Evolutionary conservation across 2,113 vertebrate species (phyloP).

Genomic region (Sorex fumeus): DNA sequence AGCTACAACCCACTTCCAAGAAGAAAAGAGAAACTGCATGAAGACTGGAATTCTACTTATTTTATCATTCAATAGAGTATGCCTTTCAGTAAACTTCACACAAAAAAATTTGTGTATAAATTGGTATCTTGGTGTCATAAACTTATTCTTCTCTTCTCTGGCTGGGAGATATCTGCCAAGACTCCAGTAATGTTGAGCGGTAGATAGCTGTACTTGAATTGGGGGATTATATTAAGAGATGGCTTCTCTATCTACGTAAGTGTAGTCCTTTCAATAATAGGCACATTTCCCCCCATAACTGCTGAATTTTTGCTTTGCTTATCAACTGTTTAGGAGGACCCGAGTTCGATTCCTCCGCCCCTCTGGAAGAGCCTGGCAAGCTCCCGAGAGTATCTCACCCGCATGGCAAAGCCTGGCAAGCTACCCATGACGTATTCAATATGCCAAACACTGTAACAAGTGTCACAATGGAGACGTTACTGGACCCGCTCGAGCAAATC

Average conservation of each 20-base stretch:
- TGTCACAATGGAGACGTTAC: no score
- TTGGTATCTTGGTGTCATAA: background rate
- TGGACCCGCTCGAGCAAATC: no score
- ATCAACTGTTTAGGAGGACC: background rate
- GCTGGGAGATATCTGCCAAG: background rate
- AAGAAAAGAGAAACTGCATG: background rate
- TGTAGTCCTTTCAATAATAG: background rate
- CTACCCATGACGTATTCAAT: no score
- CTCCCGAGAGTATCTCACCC: no score
- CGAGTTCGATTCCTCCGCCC: no score
- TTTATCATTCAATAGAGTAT: background rate
- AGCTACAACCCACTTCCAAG: background rate
- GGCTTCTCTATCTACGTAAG: background rate
- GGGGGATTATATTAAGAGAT: background rate
- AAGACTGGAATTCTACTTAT: background rate
- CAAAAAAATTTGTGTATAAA: no score
- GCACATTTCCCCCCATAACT: background rate
- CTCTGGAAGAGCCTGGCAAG: no score
- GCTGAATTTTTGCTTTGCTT: conserved; percentile 23
- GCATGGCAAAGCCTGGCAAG: no score
- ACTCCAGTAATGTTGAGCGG: background rate
- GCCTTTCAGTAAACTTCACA: no score
- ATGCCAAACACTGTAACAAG: no score
- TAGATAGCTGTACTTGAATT: background rate
- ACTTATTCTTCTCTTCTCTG: background rate